Percentiles rank a stretch among this genome's conserved stretches.
These are phyloP conservation scores for Chloroceryle inda DNA, from an alignment of 2,797 vertebrate genomes.

Conservation along the genomic window DNA sequence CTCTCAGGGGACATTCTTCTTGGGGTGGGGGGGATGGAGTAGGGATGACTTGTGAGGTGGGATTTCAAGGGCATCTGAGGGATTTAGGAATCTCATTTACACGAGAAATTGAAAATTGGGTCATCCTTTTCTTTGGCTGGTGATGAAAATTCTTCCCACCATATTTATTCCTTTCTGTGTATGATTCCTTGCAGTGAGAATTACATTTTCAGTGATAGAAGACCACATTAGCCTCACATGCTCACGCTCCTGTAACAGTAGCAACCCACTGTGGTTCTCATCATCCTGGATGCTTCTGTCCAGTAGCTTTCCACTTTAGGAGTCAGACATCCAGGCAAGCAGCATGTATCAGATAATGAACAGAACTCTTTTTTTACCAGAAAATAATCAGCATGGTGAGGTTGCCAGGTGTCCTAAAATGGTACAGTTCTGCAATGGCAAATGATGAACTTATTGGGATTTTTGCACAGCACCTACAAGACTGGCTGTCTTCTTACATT, in stretches of 20 bases:
- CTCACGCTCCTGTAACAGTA: not conserved
- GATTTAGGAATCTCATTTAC: not conserved
- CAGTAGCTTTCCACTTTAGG: not conserved
- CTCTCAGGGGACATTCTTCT: not conserved
- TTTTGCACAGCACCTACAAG: not conserved
- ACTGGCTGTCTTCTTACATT: not conserved
- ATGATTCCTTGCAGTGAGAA: not conserved
- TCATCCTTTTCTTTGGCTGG: not conserved
- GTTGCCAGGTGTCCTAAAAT: not conserved
- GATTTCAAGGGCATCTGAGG: not conserved
- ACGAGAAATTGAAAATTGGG: not conserved
- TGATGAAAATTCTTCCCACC: not conserved
- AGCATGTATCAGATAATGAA: not conserved
- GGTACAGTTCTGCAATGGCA: not conserved
- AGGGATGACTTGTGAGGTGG: not conserved
- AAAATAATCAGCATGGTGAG: not conserved
- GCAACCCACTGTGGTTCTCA: not conserved
- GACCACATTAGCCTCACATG: not conserved
- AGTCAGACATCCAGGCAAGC: not conserved
- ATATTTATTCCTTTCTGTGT: not conserved
- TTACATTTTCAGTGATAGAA: not conserved
- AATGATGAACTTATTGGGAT: not conserved
- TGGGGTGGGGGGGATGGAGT: not conserved
- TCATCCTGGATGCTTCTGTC: not conserved
- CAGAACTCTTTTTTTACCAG: not conserved